These are phyloP conservation scores for Nothura maculosa DNA, from an alignment of 2,797 vertebrate genomes.

Conservation along the genomic window DNA sequence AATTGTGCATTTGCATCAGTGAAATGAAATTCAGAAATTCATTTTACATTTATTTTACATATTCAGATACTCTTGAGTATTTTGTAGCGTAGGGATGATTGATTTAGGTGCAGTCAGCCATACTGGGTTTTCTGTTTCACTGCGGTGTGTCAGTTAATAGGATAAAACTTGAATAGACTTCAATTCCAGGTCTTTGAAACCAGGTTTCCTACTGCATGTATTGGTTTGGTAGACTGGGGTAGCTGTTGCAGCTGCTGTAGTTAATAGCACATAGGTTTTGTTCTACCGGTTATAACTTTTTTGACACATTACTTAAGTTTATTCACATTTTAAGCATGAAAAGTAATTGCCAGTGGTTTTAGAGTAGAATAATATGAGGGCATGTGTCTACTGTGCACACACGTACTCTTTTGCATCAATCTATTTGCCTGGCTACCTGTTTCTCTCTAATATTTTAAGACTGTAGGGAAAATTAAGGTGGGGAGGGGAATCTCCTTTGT, in stretches of 20 bases:
- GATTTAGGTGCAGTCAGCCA: not conserved
- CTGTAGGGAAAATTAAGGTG: not conserved
- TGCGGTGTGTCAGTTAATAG: not conserved
- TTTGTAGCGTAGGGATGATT: not conserved
- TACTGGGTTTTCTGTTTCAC: not conserved
- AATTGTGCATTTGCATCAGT: not conserved
- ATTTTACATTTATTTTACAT: not conserved
- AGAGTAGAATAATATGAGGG: not conserved
- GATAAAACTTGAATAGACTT: not conserved
- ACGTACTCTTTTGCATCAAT: rapidly evolving
- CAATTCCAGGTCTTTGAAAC: not conserved
- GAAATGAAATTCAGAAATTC: not conserved
- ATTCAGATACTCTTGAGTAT: not conserved
- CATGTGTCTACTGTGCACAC: not conserved
- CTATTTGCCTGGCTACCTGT: not conserved
- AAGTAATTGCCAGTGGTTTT: not conserved
- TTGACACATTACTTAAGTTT: not conserved
- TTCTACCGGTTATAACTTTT: not conserved
- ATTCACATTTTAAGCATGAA: too few relatives aligned
- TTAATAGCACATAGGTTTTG: not conserved
- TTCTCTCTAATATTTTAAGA: not conserved
- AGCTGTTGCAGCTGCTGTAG: not conserved
- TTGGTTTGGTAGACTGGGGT: not conserved
- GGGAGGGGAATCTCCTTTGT: not conserved
- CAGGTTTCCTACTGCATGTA: not conserved